phyloP scores from a whole-genome alignment of 2,888 invertebrate genomes.

The Amblyjoppa proteus region DNA sequence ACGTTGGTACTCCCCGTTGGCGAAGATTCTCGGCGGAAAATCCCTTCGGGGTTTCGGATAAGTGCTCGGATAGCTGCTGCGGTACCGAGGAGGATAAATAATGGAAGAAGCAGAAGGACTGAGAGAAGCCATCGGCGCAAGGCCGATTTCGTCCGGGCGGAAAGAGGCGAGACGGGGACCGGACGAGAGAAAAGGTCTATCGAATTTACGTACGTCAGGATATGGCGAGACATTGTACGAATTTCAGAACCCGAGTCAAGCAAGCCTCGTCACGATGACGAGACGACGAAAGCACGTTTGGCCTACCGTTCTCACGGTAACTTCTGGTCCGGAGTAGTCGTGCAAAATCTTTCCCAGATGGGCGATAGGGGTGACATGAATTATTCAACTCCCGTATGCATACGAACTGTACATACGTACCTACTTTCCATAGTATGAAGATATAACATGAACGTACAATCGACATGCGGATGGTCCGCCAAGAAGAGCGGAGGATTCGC shows the following conservation, averaged over 20 bases:
- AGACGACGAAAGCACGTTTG: slow-evolving; percentile 30
- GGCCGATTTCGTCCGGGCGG: slow-evolving; percentile 4
- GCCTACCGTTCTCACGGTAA: slow-evolving; percentile 5
- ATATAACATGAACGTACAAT: neutral
- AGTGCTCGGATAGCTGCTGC: slow-evolving; percentile 28
- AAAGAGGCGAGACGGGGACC: neutral
- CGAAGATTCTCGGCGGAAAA: slow-evolving; percentile 13
- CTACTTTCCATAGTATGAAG: neutral
- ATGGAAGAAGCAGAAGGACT: neutral
- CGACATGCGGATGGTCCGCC: slow-evolving; percentile 6
- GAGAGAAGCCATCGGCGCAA: slow-evolving; percentile 3
- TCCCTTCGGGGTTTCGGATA: slow-evolving; percentile 25
- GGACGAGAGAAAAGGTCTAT: slow-evolving; percentile 5
- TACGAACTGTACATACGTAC: slow-evolving; percentile 26
- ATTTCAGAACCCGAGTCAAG: slow-evolving; percentile 13
- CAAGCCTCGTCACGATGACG: slow-evolving; percentile 4
- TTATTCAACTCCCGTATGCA: slow-evolving; percentile 66
- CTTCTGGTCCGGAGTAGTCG: slow-evolving; percentile 22
- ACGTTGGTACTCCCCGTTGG: slow-evolving; percentile 34
- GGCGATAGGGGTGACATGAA: slow-evolving; percentile 61
- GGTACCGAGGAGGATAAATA: slow-evolving; percentile 17
- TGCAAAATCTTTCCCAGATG: slow-evolving; percentile 62
- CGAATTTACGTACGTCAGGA: slow-evolving; percentile 28
- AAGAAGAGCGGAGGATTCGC: neutral
- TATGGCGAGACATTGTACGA: neutral